A percentile compares a stretch with the other conserved stretches of the same genome.
phyloP scores from a whole-genome alignment of 2,888 invertebrate species.

The Dryadula phaetusa region DNA sequence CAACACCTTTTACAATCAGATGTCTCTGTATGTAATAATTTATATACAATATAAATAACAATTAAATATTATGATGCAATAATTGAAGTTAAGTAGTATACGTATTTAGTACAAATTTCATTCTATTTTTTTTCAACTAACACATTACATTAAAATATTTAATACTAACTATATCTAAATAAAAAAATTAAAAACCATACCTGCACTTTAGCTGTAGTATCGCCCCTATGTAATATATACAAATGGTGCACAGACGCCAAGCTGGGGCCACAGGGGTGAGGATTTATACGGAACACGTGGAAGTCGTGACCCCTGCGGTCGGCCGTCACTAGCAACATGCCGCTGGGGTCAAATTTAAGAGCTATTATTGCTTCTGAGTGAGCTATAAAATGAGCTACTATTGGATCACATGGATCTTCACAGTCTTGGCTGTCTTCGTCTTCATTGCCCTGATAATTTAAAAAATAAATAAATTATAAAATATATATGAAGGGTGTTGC shows the following conservation, averaged over 20 bases:
- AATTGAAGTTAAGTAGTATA: too few species aligned
- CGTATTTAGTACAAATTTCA: too few species aligned
- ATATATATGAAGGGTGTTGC: too few species aligned
- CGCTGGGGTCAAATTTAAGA: constrained; percentile 95
- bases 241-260: constrained; percentile 96
- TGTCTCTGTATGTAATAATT: too few species aligned
- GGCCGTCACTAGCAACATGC: constrained; percentile 94
- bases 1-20: too few species aligned
- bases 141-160: background rate
- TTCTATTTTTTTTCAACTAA: too few species aligned
- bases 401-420: constrained; percentile 88
- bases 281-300: constrained; percentile 96
- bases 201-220: constrained; percentile 97
- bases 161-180: too few species aligned
- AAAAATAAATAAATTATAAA: background rate
- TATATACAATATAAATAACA: too few species aligned
- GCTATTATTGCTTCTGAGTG: constrained; percentile 95
- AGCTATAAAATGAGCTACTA: constrained; percentile 94
- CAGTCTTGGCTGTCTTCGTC: constrained; percentile 85
- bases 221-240: constrained; percentile 97
- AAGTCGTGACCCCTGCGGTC: constrained; percentile 97
- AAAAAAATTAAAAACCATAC: constrained; percentile 57
- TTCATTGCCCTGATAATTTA: constrained; percentile 63
- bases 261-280: constrained; percentile 94
- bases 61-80: too few species aligned